Evolutionary conservation across 2,797 vertebrate genomes (phyloP).

Genomic region (Alouatta caraya): DNA sequence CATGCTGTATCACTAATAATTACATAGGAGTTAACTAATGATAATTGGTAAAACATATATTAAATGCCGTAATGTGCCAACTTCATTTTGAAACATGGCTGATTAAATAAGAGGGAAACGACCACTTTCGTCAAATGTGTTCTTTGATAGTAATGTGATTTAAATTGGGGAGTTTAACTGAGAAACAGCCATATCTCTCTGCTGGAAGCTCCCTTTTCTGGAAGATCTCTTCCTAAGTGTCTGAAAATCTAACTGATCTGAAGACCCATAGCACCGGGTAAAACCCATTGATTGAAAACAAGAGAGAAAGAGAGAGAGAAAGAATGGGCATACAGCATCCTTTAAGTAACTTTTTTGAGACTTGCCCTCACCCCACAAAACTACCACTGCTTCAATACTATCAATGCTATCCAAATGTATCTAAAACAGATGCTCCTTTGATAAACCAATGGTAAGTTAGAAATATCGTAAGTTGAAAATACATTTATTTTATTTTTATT

Average conservation of each 20-base stretch:
- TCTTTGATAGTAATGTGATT: neutral
- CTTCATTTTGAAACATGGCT: neutral
- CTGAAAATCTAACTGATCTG: neutral
- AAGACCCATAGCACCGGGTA: neutral
- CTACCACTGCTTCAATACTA: neutral
- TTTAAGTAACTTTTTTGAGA: neutral
- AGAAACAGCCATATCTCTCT: neutral
- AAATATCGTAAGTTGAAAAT: neutral
- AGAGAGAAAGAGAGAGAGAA: accelerated
- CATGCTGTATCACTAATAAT: neutral
- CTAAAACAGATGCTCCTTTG: neutral
- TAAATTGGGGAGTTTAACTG: neutral
- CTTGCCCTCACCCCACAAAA: accelerated
- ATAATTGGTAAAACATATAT: neutral
- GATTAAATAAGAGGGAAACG: neutral
- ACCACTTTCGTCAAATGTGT: neutral
- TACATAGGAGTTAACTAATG: neutral
- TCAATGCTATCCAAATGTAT: neutral
- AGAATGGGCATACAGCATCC: neutral
- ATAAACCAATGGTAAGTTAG: neutral
- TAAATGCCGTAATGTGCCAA: neutral
- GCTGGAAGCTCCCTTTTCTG: neutral
- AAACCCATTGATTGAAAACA: neutral
- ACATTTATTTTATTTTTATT: neutral
- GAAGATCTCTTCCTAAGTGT: neutral